Evolutionary conservation across 2,888 invertebrate species (phyloP).

Genomic region (Acrobasis suavella): DNA sequence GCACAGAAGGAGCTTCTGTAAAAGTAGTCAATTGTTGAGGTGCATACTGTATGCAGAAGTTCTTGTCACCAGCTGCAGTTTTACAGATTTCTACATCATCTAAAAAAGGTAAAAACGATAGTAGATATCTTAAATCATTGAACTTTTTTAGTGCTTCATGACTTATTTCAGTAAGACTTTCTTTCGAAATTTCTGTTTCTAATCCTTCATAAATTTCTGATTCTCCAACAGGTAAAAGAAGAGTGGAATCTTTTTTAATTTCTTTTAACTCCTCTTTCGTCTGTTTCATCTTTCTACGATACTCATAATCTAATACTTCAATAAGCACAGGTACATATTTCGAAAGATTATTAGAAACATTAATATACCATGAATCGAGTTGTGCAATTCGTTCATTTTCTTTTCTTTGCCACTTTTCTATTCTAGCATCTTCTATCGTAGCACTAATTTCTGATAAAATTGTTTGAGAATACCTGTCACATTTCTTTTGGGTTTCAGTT

Average conservation of each 20-base stretch:
- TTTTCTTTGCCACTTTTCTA: constrained; percentile 55
- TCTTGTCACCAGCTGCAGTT: constrained; percentile 39
- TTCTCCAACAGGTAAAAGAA: no score
- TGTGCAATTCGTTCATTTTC: constrained; percentile 61
- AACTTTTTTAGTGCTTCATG: constrained; percentile 35
- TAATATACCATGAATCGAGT: constrained; percentile 64
- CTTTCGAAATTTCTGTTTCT: constrained; percentile 15
- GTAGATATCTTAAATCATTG: constrained; percentile 36
- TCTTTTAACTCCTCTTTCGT: constrained; percentile 11
- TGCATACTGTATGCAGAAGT: constrained; percentile 55
- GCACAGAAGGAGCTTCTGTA: constrained; percentile 52
- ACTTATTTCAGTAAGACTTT: constrained; percentile 17
- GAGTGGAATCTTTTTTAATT: not conserved
- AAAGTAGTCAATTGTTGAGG: constrained; percentile 55
- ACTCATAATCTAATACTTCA: constrained; percentile 32
- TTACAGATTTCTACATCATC: constrained; percentile 54
- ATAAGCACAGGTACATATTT: constrained; percentile 49
- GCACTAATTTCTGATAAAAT: constrained; percentile 68
- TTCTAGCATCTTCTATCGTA: constrained; percentile 63
- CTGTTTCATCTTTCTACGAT: constrained; percentile 28
- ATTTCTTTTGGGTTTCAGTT: constrained; percentile 53
- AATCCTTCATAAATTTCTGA: constrained; percentile 24
- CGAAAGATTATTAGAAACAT: constrained; percentile 36
- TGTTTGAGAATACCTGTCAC: constrained; percentile 48
- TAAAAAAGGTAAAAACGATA: constrained; percentile 54